These are phyloP conservation scores for Sclerurus mexicanus DNA, from an alignment of 2,113 vertebrate species.

Conservation along the genomic window DNA sequence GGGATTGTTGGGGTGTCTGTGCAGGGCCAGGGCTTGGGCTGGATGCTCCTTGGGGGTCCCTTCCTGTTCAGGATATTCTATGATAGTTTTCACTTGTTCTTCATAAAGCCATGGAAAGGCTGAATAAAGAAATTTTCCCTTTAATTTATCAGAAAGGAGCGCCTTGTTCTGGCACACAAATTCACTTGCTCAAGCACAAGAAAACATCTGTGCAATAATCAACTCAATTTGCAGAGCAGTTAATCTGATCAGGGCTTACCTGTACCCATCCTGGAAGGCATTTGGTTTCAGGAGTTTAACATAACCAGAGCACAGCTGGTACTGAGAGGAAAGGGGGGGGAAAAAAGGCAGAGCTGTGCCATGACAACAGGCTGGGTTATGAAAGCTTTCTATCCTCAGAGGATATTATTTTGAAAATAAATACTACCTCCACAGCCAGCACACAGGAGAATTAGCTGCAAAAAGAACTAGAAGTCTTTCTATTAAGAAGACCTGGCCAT, in stretches of 20 bases:
- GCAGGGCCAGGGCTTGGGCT: neutral
- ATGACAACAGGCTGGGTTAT: neutral
- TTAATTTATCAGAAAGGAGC: neutral
- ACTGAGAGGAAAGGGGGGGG: neutral
- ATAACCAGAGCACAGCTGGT: neutral
- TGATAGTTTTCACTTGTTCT: neutral
- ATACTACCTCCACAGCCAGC: neutral
- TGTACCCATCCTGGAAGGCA: neutral
- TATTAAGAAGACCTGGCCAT: rapidly evolving
- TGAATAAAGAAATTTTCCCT: neutral
- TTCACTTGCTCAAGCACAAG: neutral
- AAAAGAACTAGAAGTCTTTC: neutral
- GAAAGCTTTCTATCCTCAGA: neutral
- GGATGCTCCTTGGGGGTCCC: neutral
- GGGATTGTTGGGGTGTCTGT: neutral
- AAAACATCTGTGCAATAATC: neutral
- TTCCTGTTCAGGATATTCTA: neutral
- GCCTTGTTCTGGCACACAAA: neutral
- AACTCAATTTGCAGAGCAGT: neutral
- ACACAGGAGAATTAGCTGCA: neutral
- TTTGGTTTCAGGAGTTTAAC: slow-evolving; percentile 9
- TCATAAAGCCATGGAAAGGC: neutral
- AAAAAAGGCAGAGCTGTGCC: neutral
- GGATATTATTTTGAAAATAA: neutral
- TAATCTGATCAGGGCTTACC: slow-evolving; percentile 43